Evolutionary conservation across 2,888 invertebrate genomes (phyloP).

Genomic region (Imbricaverruca yamaguchii): DNA sequence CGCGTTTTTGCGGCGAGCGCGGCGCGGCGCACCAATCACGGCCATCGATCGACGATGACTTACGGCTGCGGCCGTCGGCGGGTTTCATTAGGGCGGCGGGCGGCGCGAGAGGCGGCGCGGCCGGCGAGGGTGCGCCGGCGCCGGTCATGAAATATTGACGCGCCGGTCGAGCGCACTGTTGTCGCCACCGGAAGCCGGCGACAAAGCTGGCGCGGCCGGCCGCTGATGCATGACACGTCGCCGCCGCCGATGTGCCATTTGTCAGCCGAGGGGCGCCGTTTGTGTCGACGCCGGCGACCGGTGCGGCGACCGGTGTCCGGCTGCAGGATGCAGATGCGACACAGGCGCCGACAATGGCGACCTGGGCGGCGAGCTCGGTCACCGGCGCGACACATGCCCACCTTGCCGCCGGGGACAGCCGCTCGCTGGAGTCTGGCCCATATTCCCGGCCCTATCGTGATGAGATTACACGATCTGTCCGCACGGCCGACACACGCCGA

Average conservation of each 20-base stretch:
- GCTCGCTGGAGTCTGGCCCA: background rate
- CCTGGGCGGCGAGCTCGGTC: too few species aligned
- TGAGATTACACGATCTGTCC: background rate
- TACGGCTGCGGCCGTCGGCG: background rate
- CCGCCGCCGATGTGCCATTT: background rate
- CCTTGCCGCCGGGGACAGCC: background rate
- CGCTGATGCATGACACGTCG: background rate
- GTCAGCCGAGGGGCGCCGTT: too few species aligned
- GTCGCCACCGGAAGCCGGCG: background rate
- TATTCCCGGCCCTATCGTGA: background rate
- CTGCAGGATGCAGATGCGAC: too few species aligned
- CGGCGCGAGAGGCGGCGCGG: background rate
- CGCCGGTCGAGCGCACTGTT: background rate
- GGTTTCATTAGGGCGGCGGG: background rate
- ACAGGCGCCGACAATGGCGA: too few species aligned
- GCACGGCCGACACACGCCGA: background rate
- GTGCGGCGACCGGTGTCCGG: too few species aligned
- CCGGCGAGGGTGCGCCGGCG: too few species aligned
- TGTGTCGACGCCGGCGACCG: background rate
- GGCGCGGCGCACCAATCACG: background rate
- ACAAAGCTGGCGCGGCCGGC: background rate
- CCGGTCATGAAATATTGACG: background rate
- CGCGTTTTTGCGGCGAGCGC: background rate
- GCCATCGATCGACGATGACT: slow-evolving; percentile 14
- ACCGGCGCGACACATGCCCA: background rate